These are phyloP conservation scores for Epinotia bilunana DNA, from an alignment of 2,888 invertebrate genomes.

Conservation along the genomic window DNA sequence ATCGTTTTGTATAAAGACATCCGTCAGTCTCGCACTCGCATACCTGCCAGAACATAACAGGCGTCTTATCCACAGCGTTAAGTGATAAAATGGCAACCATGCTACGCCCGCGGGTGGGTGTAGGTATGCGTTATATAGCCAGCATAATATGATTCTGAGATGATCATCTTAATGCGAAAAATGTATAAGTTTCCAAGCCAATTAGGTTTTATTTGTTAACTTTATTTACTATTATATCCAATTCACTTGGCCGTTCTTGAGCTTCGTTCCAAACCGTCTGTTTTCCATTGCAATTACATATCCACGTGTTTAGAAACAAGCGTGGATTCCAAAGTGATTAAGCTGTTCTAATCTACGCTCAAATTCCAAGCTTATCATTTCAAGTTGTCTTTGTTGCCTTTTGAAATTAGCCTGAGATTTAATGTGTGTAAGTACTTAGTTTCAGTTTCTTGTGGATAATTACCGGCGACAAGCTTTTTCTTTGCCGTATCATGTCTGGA, in stretches of 20 bases:
- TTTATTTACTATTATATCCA: too few relatives aligned
- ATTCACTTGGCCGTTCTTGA: neutral
- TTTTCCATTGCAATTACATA: neutral
- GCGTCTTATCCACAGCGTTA: too few relatives aligned
- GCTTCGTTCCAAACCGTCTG: neutral
- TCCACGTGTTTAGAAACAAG: neutral
- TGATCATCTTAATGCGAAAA: too few relatives aligned
- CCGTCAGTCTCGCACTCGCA: too few relatives aligned
- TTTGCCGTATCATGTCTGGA: neutral
- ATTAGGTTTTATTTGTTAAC: too few relatives aligned
- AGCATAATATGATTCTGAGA: too few relatives aligned
- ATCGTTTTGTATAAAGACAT: too few relatives aligned
- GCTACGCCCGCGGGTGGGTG: too few relatives aligned
- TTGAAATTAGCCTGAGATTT: constrained; percentile 35
- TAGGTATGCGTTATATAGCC: too few relatives aligned
- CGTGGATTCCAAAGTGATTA: constrained; percentile 26
- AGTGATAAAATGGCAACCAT: too few relatives aligned
- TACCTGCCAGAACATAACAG: too few relatives aligned
- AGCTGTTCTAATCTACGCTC: constrained; percentile 27
- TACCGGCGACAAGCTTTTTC: neutral
- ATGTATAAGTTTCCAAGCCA: too few relatives aligned
- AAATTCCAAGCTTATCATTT: constrained; percentile 42
- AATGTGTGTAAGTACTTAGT: constrained; percentile 32
- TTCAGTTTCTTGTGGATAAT: constrained; percentile 9
- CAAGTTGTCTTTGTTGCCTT: constrained; percentile 33